Evolutionary conservation across 2,797 vertebrate species (phyloP).

Genomic region (Pristis pectinata): DNA sequence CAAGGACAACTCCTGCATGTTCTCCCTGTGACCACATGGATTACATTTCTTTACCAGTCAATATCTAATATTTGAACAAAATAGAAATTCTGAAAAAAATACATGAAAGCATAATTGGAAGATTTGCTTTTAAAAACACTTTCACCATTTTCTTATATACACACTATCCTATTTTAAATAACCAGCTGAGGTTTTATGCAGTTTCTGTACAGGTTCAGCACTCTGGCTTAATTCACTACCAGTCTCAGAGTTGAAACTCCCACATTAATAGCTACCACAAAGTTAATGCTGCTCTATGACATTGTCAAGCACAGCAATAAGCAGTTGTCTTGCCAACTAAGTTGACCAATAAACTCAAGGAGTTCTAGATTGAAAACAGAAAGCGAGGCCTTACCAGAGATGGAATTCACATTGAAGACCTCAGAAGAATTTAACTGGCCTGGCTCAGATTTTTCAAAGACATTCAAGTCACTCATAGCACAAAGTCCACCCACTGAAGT

Average conservation of each 20-base stretch:
- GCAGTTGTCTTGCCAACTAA: neutral
- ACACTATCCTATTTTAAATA: neutral
- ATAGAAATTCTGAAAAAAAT: too few species aligned
- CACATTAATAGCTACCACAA: neutral
- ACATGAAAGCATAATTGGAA: neutral
- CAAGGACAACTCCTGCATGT: too few species aligned
- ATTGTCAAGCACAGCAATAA: constrained; percentile 13
- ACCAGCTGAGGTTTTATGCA: neutral
- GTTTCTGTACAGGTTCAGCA: neutral
- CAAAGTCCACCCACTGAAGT: constrained; percentile 52
- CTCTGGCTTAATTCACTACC: neutral
- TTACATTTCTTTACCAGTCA: too few species aligned
- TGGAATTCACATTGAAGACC: neutral
- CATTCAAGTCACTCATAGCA: constrained; percentile 51
- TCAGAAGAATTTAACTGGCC: constrained; percentile 41
- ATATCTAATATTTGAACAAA: too few species aligned
- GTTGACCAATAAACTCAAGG: neutral
- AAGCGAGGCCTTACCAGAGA: constrained; percentile 42
- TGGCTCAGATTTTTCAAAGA: constrained; percentile 56
- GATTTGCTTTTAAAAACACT: too few species aligned
- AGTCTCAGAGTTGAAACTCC: neutral
- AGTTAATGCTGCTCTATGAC: neutral
- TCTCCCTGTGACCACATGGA: too few species aligned
- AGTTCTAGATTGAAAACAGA: constrained; percentile 42
- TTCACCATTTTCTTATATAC: neutral